These are phyloP conservation scores for Patiria pectinifera DNA, from an alignment of 53 echinoderm and acorn worm genomes.

Conservation along the genomic window DNA sequence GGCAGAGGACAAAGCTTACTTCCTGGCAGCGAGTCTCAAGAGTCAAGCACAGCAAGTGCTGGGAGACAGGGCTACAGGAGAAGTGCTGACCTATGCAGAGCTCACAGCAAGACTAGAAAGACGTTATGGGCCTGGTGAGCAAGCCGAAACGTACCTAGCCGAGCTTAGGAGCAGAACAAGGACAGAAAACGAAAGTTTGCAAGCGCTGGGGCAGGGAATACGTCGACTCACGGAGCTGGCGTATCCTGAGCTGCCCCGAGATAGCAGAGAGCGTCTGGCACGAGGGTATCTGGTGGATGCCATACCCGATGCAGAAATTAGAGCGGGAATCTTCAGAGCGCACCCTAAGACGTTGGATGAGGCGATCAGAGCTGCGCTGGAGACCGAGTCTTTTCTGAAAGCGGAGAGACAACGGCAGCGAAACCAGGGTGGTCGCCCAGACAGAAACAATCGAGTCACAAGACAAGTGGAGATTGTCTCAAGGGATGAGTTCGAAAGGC, in stretches of 20 bases:
- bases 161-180: slow-evolving; percentile 25
- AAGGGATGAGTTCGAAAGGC: too few species aligned
- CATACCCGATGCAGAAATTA: neutral
- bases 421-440: neutral
- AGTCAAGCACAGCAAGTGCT: neutral
- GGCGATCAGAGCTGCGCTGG: slow-evolving; percentile 51
- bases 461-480: too few species aligned
- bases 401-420: slow-evolving; percentile 13
- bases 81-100: neutral
- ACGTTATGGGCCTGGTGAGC: neutral
- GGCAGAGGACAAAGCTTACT: neutral
- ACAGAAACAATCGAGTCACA: neutral
- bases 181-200: slow-evolving; percentile 11
- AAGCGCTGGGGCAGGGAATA: neutral
- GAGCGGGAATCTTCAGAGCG: slow-evolving; percentile 55
- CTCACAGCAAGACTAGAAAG: slow-evolving; percentile 25
- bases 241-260: slow-evolving; percentile 16
- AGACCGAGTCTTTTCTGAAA: slow-evolving; percentile 59
- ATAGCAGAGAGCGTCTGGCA: slow-evolving; percentile 14
- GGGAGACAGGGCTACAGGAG: neutral
- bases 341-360: slow-evolving; percentile 52
- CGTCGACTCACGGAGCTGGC: neutral
- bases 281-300: neutral
- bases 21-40: neutral
- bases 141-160: neutral